Evolutionary conservation across 2,888 invertebrate species (phyloP).

Genomic region (Hartigia nigra): DNA sequence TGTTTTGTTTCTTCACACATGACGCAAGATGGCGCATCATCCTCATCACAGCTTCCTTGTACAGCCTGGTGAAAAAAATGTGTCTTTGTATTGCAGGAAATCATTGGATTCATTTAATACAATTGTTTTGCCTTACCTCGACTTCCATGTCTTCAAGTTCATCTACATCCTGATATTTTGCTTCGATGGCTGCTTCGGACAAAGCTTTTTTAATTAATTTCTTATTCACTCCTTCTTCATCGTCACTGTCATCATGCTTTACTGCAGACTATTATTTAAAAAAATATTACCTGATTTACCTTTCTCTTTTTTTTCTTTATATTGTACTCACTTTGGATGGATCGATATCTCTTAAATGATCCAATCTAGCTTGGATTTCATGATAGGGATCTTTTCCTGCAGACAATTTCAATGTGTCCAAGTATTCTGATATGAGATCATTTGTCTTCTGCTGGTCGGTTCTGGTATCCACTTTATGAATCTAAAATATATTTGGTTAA

Average conservation of each 20-base stretch:
- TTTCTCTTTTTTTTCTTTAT: no score
- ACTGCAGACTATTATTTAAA: background rate
- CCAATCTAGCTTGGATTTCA: slow-evolving; percentile 67
- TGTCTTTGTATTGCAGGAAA: background rate
- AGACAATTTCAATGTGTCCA: slow-evolving; percentile 66
- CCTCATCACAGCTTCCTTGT: slow-evolving; percentile 33
- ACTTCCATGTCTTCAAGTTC: slow-evolving; percentile 49
- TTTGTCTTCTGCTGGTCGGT: slow-evolving; percentile 78
- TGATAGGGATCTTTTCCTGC: slow-evolving; percentile 66
- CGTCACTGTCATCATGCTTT: slow-evolving; percentile 58
- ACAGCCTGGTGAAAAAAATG: slow-evolving; percentile 14
- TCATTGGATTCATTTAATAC: background rate
- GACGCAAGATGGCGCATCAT: slow-evolving; percentile 83
- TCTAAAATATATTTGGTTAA: slow-evolving; percentile 32
- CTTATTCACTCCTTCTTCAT: slow-evolving; percentile 60
- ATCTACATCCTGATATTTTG: slow-evolving; percentile 54
- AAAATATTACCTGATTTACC: background rate
- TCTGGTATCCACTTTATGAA: slow-evolving; percentile 69
- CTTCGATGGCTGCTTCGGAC: slow-evolving; percentile 68
- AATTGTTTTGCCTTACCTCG: slow-evolving; percentile 33
- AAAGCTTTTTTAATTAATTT: slow-evolving; percentile 59
- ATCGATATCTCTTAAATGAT: slow-evolving; percentile 67
- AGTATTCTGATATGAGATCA: slow-evolving; percentile 72
- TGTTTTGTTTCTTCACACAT: slow-evolving; percentile 86
- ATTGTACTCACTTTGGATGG: slow-evolving; percentile 33